Evolutionary conservation across 2,113 vertebrate species (phyloP).

Genomic region (Hippocampus zosterae): DNA sequence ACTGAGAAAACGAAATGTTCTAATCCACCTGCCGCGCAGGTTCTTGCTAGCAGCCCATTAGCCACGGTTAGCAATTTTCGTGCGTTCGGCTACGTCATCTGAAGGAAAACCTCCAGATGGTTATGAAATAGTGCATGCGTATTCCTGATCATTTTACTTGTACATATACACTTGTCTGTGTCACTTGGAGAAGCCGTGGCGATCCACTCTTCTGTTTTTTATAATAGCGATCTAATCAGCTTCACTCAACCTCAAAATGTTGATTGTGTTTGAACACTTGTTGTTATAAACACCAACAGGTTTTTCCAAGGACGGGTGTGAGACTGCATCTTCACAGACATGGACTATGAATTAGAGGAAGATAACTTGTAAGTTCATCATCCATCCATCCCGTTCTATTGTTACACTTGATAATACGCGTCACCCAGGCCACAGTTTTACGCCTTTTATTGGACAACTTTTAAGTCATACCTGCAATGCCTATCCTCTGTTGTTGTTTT

Average conservation of each 20-base stretch:
- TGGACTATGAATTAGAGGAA: slow-evolving; percentile 95
- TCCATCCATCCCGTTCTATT: background rate
- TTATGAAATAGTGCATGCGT: fast-evolving
- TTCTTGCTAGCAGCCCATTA: slow-evolving; percentile 30
- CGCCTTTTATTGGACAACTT: background rate
- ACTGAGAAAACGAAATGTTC: background rate
- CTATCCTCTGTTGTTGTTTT: background rate
- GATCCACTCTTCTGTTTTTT: background rate
- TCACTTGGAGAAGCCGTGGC: background rate
- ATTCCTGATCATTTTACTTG: background rate
- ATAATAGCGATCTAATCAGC: background rate
- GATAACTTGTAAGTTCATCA: slow-evolving; percentile 89
- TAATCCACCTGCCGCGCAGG: slow-evolving; percentile 8
- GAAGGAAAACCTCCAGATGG: background rate
- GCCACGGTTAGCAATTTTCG: slow-evolving; percentile 5
- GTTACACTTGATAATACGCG: background rate
- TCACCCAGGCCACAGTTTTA: background rate
- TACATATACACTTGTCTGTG: background rate
- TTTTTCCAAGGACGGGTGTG: slow-evolving; percentile 24
- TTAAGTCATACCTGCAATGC: no score
- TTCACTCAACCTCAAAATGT: background rate
- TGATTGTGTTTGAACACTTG: background rate
- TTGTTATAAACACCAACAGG: background rate
- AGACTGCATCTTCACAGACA: slow-evolving; percentile 84
- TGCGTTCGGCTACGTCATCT: fast-evolving